Conservation (phyloP, 2,113 vertebrate genomes). For the Cynocephalus volans region DNA sequence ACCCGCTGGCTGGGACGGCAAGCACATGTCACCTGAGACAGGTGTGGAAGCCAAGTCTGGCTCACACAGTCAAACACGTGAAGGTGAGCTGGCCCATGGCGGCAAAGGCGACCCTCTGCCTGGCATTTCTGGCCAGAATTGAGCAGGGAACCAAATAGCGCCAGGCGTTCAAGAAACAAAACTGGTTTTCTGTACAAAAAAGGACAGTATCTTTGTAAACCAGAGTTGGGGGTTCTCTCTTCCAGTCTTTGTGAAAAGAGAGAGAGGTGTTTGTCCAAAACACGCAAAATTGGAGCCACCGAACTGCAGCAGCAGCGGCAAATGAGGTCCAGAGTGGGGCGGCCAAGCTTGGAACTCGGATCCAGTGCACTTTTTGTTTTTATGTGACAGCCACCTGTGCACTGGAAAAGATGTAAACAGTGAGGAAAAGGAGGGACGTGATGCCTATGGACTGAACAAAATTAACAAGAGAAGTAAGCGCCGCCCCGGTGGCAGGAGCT, state of each 20-base stretch:
- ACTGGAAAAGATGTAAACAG: background rate
- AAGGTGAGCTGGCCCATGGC: background rate
- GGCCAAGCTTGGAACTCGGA: background rate
- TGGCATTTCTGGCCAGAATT: background rate
- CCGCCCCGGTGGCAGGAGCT: background rate
- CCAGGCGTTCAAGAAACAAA: background rate
- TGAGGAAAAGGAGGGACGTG: background rate
- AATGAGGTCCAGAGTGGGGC: background rate
- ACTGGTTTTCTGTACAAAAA: background rate
- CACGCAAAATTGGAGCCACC: background rate
- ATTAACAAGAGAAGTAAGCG: accelerated
- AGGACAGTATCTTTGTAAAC: background rate
- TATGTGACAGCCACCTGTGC: background rate
- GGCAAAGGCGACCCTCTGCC: background rate
- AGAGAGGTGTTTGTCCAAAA: background rate
- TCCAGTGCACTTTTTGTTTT: accelerated
- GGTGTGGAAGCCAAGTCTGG: background rate
- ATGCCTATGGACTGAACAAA: background rate
- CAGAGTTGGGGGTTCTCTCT: background rate
- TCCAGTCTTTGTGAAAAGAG: background rate
- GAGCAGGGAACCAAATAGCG: background rate
- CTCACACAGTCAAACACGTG: background rate
- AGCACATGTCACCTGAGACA: background rate
- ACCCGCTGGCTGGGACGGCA: background rate
- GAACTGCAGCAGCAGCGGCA: too few relatives aligned